Evolutionary conservation across 37 sponge, comb jelly and placozoan genomes (phyloP).

Genomic region (Hormiphora californensis): DNA sequence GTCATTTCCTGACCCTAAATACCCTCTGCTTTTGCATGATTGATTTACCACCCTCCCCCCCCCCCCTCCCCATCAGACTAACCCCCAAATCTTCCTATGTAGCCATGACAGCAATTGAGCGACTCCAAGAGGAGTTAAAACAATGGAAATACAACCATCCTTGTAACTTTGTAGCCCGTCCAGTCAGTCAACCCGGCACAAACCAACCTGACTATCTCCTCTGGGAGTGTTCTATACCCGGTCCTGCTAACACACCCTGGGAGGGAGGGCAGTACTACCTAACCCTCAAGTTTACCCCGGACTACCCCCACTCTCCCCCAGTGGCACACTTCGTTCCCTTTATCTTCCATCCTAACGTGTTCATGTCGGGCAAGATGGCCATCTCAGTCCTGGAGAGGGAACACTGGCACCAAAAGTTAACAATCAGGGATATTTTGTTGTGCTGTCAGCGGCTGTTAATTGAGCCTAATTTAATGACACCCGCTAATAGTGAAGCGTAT

Average conservation of each 20-base stretch:
- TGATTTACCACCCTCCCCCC: too few relatives aligned
- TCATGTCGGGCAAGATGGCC: slow-evolving; percentile 24
- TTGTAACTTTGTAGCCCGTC: slow-evolving; percentile 1
- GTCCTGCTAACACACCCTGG: neutral
- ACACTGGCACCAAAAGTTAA: slow-evolving; percentile 26
- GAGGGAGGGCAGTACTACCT: slow-evolving; percentile 38
- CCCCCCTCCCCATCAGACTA: too few relatives aligned
- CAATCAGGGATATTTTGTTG: slow-evolving; percentile 16
- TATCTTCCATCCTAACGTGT: slow-evolving; percentile 42
- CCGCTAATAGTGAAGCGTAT: slow-evolving; percentile 45
- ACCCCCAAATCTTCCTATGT: too few relatives aligned
- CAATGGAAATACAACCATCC: slow-evolving; percentile 48
- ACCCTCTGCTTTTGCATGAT: too few relatives aligned
- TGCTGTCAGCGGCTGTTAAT: slow-evolving; percentile 6
- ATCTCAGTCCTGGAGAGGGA: neutral
- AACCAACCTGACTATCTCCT: neutral
- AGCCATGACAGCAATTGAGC: neutral
- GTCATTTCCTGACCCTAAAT: too few relatives aligned
- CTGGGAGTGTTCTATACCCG: slow-evolving; percentile 47
- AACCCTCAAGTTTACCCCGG: neutral
- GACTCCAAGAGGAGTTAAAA: neutral
- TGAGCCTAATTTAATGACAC: neutral
- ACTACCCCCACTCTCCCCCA: slow-evolving; percentile 18
- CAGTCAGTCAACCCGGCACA: slow-evolving; percentile 8
- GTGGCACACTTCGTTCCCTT: neutral